Conservation (phyloP, 2,888 invertebrate species). For the Leptinotarsa rubiginosa region DNA sequence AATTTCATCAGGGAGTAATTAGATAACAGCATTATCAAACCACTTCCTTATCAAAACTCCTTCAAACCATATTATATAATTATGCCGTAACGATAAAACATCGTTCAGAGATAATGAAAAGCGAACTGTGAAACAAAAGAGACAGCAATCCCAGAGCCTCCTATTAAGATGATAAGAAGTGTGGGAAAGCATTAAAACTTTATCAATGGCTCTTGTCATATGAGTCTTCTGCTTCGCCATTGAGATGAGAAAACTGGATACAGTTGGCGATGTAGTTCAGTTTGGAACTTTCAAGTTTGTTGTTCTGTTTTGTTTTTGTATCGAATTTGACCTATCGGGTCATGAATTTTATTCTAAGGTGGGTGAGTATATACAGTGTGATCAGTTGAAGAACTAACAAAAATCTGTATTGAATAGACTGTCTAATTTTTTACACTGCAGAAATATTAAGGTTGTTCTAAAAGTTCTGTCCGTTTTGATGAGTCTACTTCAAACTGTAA, state of each 20-base stretch:
- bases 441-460: no score
- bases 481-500: no score
- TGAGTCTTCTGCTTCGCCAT: slow-evolving; percentile 24
- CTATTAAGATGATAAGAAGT: slow-evolving; percentile 51
- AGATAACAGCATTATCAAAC: slow-evolving; percentile 14
- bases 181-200: slow-evolving; percentile 49
- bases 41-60: slow-evolving; percentile 25
- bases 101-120: slow-evolving; percentile 33
- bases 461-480: no score
- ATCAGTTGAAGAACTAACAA: no score
- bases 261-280: slow-evolving; percentile 12
- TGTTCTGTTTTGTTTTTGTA: not conserved
- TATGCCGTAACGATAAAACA: slow-evolving; percentile 18
- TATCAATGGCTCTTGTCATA: slow-evolving; percentile 36
- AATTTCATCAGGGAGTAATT: slow-evolving; percentile 3
- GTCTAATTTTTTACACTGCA: no score
- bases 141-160: slow-evolving; percentile 48
- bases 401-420: no score
- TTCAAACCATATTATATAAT: slow-evolving; percentile 25
- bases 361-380: not conserved
- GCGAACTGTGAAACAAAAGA: slow-evolving; percentile 49
- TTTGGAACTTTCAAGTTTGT: not conserved
- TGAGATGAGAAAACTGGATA: slow-evolving; percentile 16
- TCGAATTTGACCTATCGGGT: not conserved
- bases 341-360: not conserved